Base-by-base conservation (phyloP, 2,888 invertebrate genomes). In the Tenthredo livida region DNA sequence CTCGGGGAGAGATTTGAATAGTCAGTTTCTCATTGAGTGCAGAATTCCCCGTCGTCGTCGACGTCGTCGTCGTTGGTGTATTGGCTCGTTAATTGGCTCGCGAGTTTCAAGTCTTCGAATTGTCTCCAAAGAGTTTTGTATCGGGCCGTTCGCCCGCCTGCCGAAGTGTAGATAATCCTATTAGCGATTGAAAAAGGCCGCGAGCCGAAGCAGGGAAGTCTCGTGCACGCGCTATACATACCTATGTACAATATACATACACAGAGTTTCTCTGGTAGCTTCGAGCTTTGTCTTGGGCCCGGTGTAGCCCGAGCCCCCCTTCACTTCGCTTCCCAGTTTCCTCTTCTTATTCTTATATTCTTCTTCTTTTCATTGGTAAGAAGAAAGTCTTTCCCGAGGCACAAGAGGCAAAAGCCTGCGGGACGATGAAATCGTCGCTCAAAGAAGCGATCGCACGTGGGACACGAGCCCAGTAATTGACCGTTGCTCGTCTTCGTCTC, bases 11-110 rank as follows among this genome's bases (percentile, higher is more conserved):
- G 43, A 83, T 90, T 90, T 91, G 89, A 92, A 92, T 92, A 89
- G 90, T 88, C 86, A 89, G 90, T 88, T 87, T 86, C 88, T 87
- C 88, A 88, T 88, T 89, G 88, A 91, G 90, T 89, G 89, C 90
- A 89, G 89, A 58, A 77, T 85, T 88, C 86, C 54, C 54, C 50
- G 17, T 50, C 50, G 50, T n/a, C 50, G 47, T 47, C 85, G 37
- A 83, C 78, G 75, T 86, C 86, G 87, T 85, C 86, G 82, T 88
- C 87, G 84, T 85, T 86, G 88, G 87, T 89, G 89, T 89, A 90
- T 90, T 90, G 90, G 89, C 89, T 90, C 88, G 88, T 90, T 90
- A 90, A 90, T 90, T 90, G 89, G 87, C 86, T 87, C 84, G 65
- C 50, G 84, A 87, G 86, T 87, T 88, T 84, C 84, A 86, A 86